phyloP scores from a whole-genome alignment of 2,113 vertebrate genomes.

The Thunnus thynnus region DNA sequence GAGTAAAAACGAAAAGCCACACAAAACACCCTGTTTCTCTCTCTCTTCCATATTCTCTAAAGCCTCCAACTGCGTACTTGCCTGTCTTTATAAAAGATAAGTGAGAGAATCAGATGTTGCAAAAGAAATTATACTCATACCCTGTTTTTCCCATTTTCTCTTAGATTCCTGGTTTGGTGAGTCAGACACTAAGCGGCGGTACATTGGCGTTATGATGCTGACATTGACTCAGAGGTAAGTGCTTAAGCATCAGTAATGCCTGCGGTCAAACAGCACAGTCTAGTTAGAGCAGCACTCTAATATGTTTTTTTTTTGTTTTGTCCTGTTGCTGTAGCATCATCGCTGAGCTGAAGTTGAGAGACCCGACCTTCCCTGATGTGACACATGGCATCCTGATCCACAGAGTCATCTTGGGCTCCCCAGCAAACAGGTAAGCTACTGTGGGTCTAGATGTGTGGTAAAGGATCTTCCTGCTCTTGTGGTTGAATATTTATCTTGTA shows the following conservation, averaged over 20 bases:
- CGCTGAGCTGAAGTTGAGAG: constrained; percentile 90
- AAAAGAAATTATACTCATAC: background rate
- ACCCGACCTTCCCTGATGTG: constrained; percentile 90
- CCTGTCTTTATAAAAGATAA: too few relatives aligned
- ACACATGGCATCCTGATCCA: constrained; percentile 93
- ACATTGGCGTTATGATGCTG: constrained; percentile 98
- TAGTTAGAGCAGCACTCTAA: background rate
- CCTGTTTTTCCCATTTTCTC: background rate
- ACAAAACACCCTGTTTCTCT: background rate
- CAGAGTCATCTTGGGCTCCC: constrained; percentile 92
- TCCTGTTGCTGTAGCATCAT: constrained; percentile 87
- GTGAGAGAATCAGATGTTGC: too few relatives aligned
- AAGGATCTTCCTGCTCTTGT: background rate
- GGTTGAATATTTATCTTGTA: background rate
- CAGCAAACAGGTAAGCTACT: constrained; percentile 87
- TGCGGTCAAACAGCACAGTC: background rate
- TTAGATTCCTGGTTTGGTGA: constrained; percentile 88
- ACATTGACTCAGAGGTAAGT: constrained; percentile 92
- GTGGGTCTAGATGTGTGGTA: background rate
- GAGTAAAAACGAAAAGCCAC: constrained; percentile 79
- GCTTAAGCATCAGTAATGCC: background rate
- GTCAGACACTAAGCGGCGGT: constrained; percentile 86
- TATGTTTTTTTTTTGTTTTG: background rate
- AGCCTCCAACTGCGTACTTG: background rate
- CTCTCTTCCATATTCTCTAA: background rate